Percentiles rank a stretch among this genome's conserved stretches.
Evolutionary conservation across 2,797 vertebrate genomes (phyloP).

Genomic region (Ateles fusciceps): DNA sequence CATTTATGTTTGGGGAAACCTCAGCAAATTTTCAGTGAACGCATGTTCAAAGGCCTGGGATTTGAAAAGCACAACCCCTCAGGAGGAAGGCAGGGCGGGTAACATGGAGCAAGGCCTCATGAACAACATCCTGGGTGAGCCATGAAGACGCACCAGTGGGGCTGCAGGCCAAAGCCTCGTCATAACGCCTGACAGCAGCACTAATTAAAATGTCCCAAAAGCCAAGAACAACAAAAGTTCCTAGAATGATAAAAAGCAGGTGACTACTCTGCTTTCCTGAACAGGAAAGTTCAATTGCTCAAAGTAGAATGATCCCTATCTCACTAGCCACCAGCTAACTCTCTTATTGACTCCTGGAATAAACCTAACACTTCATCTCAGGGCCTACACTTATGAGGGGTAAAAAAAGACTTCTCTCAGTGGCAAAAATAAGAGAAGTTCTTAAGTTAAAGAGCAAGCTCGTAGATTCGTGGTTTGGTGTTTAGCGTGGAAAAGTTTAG

Average conservation of each 20-base stretch:
- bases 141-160: not conserved
- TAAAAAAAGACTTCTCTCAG: not conserved
- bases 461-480: not conserved
- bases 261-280: not conserved
- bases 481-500: not conserved
- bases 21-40: not conserved
- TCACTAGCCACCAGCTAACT: not conserved
- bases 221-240: not conserved
- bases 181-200: not conserved
- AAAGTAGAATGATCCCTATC: not conserved
- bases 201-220: not conserved
- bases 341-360: not conserved
- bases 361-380: not conserved
- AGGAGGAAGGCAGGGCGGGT: not conserved
- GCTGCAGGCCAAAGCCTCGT: not conserved
- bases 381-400: too few relatives aligned
- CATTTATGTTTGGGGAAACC: not conserved
- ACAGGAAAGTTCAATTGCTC: not conserved
- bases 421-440: not conserved
- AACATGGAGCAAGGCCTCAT: not conserved
- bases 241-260: not conserved
- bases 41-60: not conserved
- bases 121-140: not conserved
- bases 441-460: not conserved
- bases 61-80: not conserved